A percentile compares a stretch with the other conserved stretches of the same genome.
These are phyloP conservation scores for Crossocerus cetratus DNA, from an alignment of 2,888 invertebrate genomes.

Conservation along the genomic window DNA sequence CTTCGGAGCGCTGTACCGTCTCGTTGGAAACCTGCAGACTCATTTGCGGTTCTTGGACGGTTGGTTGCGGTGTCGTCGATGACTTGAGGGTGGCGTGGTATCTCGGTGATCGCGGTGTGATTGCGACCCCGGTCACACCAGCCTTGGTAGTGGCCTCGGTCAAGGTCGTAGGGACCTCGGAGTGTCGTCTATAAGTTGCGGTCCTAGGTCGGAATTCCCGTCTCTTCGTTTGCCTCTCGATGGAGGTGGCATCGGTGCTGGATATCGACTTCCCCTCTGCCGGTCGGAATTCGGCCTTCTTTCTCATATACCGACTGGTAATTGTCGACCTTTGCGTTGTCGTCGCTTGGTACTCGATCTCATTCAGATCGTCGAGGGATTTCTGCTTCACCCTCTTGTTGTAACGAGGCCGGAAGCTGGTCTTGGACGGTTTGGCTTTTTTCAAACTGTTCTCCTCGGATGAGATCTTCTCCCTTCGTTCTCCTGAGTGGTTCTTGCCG, in stretches of 20 bases:
- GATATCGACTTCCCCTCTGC: conserved; percentile 19
- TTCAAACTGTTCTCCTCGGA: neutral
- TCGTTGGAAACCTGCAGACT: conserved; percentile 58
- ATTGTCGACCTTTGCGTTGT: conserved; percentile 23
- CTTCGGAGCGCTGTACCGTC: conserved; percentile 24
- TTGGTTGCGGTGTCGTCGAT: conserved; percentile 57
- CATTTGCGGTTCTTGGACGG: conserved; percentile 65
- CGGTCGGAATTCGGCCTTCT: conserved; percentile 47
- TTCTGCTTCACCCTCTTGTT: conserved; percentile 36
- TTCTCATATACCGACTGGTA: conserved; percentile 56
- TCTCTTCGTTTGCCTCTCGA: conserved; percentile 41
- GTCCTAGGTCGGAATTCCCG: conserved; percentile 69
- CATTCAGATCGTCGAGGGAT: conserved; percentile 26
- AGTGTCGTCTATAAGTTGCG: conserved; percentile 71
- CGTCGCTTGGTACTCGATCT: conserved; percentile 25
- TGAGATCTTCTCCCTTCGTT: neutral
- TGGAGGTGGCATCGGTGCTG: conserved; percentile 17
- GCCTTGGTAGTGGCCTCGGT: conserved; percentile 39
- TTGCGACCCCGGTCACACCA: conserved; percentile 42
- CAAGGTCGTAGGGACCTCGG: conserved; percentile 58
- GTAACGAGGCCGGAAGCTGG: conserved; percentile 41
- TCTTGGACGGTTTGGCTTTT: conserved; percentile 19
- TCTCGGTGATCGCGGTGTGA: conserved; percentile 65
- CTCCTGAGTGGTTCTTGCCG: neutral
- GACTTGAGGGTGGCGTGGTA: conserved; percentile 53